Evolutionary conservation across 2,888 invertebrate genomes (phyloP).

Genomic region (Gerosis bhagava): DNA sequence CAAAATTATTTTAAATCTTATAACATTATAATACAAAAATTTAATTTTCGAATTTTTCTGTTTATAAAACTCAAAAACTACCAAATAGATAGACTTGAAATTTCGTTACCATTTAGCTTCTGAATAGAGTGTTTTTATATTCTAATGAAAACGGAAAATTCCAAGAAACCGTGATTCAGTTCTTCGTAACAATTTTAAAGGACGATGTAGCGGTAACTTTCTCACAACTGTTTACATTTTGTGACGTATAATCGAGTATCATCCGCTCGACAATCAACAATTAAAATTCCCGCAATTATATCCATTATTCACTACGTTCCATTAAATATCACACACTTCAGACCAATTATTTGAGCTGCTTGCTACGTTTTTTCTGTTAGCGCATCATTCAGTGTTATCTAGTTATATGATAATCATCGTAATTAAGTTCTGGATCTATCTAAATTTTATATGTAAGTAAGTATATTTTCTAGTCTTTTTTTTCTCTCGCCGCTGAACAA

Average conservation of each 20-base stretch:
- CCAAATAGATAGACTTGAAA: too few relatives aligned
- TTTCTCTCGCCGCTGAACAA: slow-evolving; percentile 2
- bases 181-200: too few relatives aligned
- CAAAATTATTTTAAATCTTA: too few relatives aligned
- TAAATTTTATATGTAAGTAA: slow-evolving; percentile 7
- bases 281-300: slow-evolving; percentile 66
- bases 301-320: slow-evolving; percentile 52
- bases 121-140: too few relatives aligned
- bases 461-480: slow-evolving; percentile 1
- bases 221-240: slow-evolving; percentile 11
- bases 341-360: slow-evolving; percentile 39
- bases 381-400: slow-evolving; percentile 2
- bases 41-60: too few relatives aligned
- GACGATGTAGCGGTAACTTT: too few relatives aligned
- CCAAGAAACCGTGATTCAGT: too few relatives aligned
- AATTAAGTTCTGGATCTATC: slow-evolving; percentile 15
- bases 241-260: slow-evolving; percentile 29
- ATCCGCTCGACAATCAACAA: slow-evolving; percentile 52
- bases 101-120: too few relatives aligned
- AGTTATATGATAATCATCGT: slow-evolving; percentile 5
- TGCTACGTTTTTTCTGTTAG: slow-evolving; percentile 10
- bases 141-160: too few relatives aligned
- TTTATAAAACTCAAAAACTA: too few relatives aligned
- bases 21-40: too few relatives aligned
- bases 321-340: slow-evolving; percentile 41